Percentiles rank a stretch among this genome's conserved stretches.
These are phyloP conservation scores for Bathynomus jamesi DNA, from an alignment of 1,140 invertebrate genomes.

Conservation along the genomic window DNA sequence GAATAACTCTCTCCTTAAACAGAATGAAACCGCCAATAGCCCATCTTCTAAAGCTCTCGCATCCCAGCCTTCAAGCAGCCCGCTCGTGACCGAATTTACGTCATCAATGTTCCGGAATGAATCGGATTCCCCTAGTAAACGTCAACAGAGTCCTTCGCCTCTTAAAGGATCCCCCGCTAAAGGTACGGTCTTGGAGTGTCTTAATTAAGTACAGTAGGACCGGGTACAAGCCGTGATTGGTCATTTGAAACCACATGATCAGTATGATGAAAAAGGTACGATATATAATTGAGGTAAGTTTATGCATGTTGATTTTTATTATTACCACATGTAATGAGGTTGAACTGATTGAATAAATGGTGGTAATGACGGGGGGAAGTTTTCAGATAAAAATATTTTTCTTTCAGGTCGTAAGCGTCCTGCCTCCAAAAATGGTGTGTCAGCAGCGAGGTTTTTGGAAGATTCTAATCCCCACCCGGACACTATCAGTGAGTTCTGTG, in stretches of 20 bases:
- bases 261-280: too few relatives aligned
- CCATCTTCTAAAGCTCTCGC: neutral
- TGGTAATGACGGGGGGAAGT: too few relatives aligned
- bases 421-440: neutral
- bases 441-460: neutral
- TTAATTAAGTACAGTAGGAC: too few relatives aligned
- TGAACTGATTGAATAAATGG: too few relatives aligned
- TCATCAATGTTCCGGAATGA: neutral
- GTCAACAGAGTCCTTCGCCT: neutral
- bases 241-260: too few relatives aligned
- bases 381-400: too few relatives aligned
- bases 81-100: neutral
- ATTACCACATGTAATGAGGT: too few relatives aligned
- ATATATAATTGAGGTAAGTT: too few relatives aligned
- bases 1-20: too few relatives aligned
- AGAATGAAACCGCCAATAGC: neutral
- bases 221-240: too few relatives aligned
- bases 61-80: neutral
- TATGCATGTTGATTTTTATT: too few relatives aligned
- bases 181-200: neutral
- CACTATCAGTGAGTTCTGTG: neutral
- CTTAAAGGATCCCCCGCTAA: neutral
- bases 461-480: neutral
- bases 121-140: neutral
- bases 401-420: neutral